Conservation (phyloP, 2,888 invertebrate genomes). For the Hyalella azteca region DNA sequence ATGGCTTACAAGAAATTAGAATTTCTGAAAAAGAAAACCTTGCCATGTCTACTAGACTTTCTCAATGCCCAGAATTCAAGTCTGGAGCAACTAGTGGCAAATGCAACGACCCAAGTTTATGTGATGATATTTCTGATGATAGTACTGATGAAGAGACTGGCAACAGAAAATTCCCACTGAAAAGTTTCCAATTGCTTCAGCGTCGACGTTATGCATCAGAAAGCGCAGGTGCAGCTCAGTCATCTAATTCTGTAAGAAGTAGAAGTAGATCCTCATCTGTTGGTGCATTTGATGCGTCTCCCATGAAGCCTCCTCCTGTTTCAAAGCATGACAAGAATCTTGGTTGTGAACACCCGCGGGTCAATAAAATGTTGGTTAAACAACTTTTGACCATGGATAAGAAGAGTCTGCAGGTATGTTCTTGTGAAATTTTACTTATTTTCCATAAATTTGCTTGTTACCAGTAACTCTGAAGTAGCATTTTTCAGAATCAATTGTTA, state of each 20-base stretch:
- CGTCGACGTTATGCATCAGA: conserved; percentile 54
- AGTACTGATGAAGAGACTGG: conserved; percentile 34
- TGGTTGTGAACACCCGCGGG: conserved; percentile 37
- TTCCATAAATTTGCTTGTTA: no score
- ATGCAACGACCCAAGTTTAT: conserved; percentile 39
- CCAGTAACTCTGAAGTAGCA: no score
- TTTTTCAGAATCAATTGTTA: no score
- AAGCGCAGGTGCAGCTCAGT: conserved; percentile 45
- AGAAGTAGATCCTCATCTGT: conserved; percentile 51
- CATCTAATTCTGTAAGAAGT: conserved; percentile 17
- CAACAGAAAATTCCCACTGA: background rate
- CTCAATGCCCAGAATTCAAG: background rate
- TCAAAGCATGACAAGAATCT: background rate
- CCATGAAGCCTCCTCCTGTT: conserved; percentile 26
- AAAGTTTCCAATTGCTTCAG: conserved; percentile 18
- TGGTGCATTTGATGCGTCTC: conserved; percentile 46
- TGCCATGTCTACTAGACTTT: background rate
- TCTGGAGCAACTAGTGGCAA: background rate
- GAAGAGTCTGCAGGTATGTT: conserved; percentile 40
- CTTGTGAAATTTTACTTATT: background rate
- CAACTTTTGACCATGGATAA: conserved; percentile 57
- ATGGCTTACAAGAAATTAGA: background rate
- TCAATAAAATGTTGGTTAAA: conserved; percentile 51
- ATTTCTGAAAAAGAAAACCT: conserved; percentile 1
- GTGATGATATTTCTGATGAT: conserved; percentile 44